Base-by-base conservation (phyloP, 2,113 vertebrate genomes). In the Raphicerus campestris region DNA sequence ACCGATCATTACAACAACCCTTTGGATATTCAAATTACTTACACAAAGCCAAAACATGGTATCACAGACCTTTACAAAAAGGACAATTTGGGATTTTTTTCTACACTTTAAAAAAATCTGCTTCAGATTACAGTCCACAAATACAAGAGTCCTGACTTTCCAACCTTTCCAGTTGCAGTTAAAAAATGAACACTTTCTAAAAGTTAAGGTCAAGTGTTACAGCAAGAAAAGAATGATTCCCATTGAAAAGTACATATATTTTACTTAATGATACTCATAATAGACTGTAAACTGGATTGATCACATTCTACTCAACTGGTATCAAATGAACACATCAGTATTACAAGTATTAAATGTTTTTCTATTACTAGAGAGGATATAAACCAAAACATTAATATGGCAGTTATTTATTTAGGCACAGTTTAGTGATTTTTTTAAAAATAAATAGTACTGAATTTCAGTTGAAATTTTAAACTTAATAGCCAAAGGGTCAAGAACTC, bases 331-430 rank as follows among this genome's bases (percentile, higher is more conserved):
- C 78, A 97, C n/a, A 96, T 96, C 49, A 97, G 93, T 58, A 97
- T 94, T 98, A 96, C 89, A 98, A 97, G 86, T 97, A 98, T 97
- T 98, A 94, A 97, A 96, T 97, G 90, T 94, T 97, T 96, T 96
- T 89, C 96, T 96, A 96, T 93, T 97, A 97, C 93, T 97, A 96
- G 83, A 96, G 94, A 98, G 87, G 61, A 97, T 97, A 97, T 90
- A 97, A 98, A 98, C 89, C 94, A 98, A 98, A 98, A 96, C 93
- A 97, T 97, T 97, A 97, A 97, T 98, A 98, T 98, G 98, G 98
- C 97, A 98, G 97, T 98, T 96, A 97, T 92, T 98, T 97, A 51
- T 98, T 97, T 97, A 98, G 98, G 98, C 97, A 98, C 97, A 98
- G 96, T 93, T 96, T 93, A 97, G 87, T 95, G 92, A 96, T 95